Base-by-base conservation (phyloP, 2,888 invertebrate genomes). In the Leucophora obtusa region DNA sequence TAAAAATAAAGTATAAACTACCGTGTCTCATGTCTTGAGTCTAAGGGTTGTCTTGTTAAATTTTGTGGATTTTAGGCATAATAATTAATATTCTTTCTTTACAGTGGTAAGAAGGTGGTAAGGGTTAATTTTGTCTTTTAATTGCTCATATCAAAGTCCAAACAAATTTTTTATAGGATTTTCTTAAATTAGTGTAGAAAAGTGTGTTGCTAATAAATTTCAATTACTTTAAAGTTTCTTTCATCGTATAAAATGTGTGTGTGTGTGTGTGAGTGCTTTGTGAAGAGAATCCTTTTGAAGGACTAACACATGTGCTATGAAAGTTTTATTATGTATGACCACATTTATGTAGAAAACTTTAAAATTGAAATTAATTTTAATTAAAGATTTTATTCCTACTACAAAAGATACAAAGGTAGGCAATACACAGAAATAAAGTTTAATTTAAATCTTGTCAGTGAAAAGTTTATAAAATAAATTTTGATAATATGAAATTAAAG, bases 351-450 rank as follows among this genome's bases (percentile, higher is more conserved):
- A 28, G 69, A 66, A 76, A 82, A 76, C 54, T 76, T 81, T 50
- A 38, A 69, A 72, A 70, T 70, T 72, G 24, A 83, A 85, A 87
- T 87, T 79, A 76, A 87, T 87, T 87, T 87, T 86, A 85, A 86
- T 86, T 86, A 83, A 83, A 18, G 65, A 17, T 56, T 53, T 71
- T 65, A 65, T 24, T 70, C 0, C n/a, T n/a, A n/a, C 4, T 11
- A 38, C 11, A 38, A 11, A 38, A 3, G 11, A 3, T 38, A n/a
- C n/a, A 4, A 3, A 38, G 10, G 38, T 11, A 11, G 11, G 38
- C 6, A 21, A 21, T 21, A 21, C 21, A 21, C 21, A 3, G 21
- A 21, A 21, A 2, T 3, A 21, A 21, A 3, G 21, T 21, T 21
- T 21, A 3, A 4, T 4, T 21, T 21, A 21, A 21, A 21, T 21